Evolutionary conservation across 2,113 vertebrate species (phyloP).

Genomic region (Apeltes quadracus): DNA sequence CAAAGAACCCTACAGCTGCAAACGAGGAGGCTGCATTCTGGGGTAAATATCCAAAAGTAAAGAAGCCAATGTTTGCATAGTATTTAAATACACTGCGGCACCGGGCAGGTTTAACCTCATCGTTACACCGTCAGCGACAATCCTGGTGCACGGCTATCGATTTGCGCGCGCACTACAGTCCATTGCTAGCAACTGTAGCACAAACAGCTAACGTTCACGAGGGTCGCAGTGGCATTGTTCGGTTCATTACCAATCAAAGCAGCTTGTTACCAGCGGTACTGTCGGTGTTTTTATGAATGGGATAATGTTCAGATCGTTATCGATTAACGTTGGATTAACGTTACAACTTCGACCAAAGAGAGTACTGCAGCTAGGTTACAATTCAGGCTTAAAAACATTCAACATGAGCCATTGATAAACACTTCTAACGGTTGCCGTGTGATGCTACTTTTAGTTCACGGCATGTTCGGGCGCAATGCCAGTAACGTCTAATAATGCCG

Average conservation of each 20-base stretch:
- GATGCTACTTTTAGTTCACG: accelerated
- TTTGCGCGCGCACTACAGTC: conserved; percentile 52
- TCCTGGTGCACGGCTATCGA: background rate
- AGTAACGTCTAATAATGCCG: accelerated
- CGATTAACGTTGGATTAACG: background rate
- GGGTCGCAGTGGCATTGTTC: background rate
- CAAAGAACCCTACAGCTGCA: background rate
- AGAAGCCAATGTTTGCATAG: background rate
- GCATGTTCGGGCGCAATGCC: accelerated
- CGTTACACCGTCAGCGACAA: background rate
- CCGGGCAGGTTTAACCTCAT: background rate
- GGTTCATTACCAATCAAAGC: accelerated
- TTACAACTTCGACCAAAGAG: background rate
- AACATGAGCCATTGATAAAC: background rate
- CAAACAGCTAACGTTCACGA: background rate
- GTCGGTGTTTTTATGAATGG: background rate
- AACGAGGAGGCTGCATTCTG: no score
- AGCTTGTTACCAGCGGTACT: accelerated
- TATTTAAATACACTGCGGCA: background rate
- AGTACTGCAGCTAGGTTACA: background rate
- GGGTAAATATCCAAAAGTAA: no score
- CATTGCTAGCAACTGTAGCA: conserved; percentile 14
- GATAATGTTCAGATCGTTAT: accelerated
- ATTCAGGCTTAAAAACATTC: conserved; percentile 17
- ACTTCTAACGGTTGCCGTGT: accelerated